Evolutionary conservation across 2,888 invertebrate genomes (phyloP), one percentile per base, ranked within the genome.

Genomic region (Ormyrus nitidulus): DNA sequence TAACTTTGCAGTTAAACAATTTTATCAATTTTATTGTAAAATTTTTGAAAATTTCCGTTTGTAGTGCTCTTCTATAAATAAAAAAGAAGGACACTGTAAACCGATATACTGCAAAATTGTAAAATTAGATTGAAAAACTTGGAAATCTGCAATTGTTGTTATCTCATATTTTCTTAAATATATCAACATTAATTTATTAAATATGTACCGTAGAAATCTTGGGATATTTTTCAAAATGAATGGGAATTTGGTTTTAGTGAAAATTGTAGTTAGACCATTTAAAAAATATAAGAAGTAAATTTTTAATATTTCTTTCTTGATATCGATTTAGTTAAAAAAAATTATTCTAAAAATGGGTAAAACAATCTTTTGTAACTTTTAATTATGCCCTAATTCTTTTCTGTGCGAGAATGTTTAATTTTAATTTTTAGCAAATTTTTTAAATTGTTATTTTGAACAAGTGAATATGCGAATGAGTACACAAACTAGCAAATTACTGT

Each of bases 391-490:
- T 53, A 79, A 65, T 69, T 62, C 69, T 69, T 58, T 54, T 61
- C 48, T 68, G 34, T 58, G 65, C 51, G 56, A 68, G 51, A 62
- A 49, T 68, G 11, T 19, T 19, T 19, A 19, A 75, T 62, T 61
- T 77, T 71, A 54, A 51, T 69, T 80, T 69, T 80, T 69, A 77
- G 54, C 34, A 72, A 72, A 66, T 73, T 72, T 76, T 72, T 76
- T 76, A 62, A 51, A 64, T 73, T 82, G 71, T 81, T 81, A 80
- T 61, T 81, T 70, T 71, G 61, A 82, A 71, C 62, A 77, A 74
- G 78, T 69, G 81, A 78, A 69, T 80, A 79, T 62, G 82, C 64
- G 76, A 79, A 70, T 74, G 71, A 81, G 69, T 81, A 77, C 59
- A 59, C 65, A 49, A 66, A 66, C 19, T 76, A 79, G 64, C 66